A percentile compares a stretch with the other conserved stretches of the same genome.
Evolutionary conservation across 1,140 invertebrate genomes (phyloP).

Genomic region (Ostrea denselamellosa): DNA sequence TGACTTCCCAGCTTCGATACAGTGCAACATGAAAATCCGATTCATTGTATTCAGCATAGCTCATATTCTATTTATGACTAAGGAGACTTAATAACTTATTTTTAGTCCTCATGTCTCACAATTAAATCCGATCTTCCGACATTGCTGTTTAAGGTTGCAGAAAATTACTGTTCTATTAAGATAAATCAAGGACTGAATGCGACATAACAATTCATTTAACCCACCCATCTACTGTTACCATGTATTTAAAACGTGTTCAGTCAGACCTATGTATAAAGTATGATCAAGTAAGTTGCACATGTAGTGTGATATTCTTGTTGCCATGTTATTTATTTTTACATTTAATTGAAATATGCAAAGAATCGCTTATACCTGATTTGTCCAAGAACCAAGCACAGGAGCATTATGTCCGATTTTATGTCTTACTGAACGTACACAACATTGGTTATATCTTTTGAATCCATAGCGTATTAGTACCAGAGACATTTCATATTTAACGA

Average conservation of each 20-base stretch:
- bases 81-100: background rate
- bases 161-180: background rate
- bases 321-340: no score
- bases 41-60: no score
- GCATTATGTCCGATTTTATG: no score
- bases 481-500: no score
- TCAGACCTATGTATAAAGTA: background rate
- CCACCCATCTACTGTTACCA: background rate
- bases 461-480: no score
- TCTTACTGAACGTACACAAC: no score
- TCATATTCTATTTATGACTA: background rate
- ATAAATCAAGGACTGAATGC: background rate
- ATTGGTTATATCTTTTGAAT: no score
- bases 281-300: background rate
- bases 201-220: background rate
- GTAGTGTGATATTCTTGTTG: background rate
- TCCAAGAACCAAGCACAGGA: no score
- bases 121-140: background rate
- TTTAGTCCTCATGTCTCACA: background rate
- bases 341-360: no score
- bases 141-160: background rate
- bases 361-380: no score
- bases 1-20: background rate
- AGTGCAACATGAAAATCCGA: background rate
- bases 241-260: background rate